These are phyloP conservation scores for Metalampra italica DNA, from an alignment of 2,888 invertebrate species.

Conservation along the genomic window DNA sequence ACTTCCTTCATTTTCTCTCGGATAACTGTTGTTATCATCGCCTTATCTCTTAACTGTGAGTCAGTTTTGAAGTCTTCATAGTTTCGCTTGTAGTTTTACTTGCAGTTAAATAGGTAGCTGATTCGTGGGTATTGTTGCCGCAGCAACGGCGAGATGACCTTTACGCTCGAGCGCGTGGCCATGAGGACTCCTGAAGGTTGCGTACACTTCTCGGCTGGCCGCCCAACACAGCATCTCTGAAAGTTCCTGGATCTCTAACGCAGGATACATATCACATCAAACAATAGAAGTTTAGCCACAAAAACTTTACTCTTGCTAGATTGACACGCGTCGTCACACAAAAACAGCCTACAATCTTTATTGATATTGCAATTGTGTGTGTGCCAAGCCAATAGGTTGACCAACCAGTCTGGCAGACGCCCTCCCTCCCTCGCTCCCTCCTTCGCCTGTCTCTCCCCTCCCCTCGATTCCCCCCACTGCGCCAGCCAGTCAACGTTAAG, in stretches of 20 bases:
- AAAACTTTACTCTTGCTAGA: slow-evolving; percentile 21
- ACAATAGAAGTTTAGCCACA: slow-evolving; percentile 9
- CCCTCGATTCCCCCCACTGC: slow-evolving; percentile 36
- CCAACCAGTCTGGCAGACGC: slow-evolving; percentile 74
- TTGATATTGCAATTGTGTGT: slow-evolving; percentile 55
- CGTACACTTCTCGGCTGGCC: slow-evolving; percentile 41
- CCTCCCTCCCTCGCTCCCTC: slow-evolving; percentile 69
- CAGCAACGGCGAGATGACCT: slow-evolving; percentile 56
- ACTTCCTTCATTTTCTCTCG: slow-evolving; percentile 28
- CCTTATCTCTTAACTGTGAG: slow-evolving; percentile 21
- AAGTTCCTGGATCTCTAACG: slow-evolving; percentile 9
- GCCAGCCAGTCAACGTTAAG: slow-evolving; percentile 66
- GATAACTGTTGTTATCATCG: slow-evolving; percentile 31
- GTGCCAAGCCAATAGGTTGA: slow-evolving; percentile 72
- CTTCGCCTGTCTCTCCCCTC: slow-evolving; percentile 51
- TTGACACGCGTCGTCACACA: slow-evolving; percentile 35
- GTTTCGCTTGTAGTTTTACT: slow-evolving; percentile 24
- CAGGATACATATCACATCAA: slow-evolving; percentile 7
- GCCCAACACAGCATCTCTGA: slow-evolving; percentile 14
- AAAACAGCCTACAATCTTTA: slow-evolving; percentile 58
- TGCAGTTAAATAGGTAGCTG: slow-evolving; percentile 13
- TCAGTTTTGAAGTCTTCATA: slow-evolving; percentile 20
- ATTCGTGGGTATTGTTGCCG: slow-evolving; percentile 45
- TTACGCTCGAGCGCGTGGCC: slow-evolving; percentile 63
- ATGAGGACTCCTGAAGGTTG: slow-evolving; percentile 69